phyloP scores from a whole-genome alignment of 2,888 invertebrate genomes.

The Lepidochrysops patricia region DNA sequence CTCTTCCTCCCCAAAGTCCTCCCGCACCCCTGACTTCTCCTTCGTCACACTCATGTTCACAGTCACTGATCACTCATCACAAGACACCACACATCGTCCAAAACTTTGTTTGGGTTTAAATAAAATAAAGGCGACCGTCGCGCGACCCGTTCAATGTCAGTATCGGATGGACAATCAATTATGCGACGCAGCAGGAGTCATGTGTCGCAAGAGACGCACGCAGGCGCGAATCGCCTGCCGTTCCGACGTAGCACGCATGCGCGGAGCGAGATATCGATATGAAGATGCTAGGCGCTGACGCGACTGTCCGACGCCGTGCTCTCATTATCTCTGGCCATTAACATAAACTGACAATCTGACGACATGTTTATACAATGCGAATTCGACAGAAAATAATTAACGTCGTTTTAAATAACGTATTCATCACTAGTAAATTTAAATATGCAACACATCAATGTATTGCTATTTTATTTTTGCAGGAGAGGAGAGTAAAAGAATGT shows the following conservation, averaged over 20 bases:
- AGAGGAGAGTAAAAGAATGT: not conserved
- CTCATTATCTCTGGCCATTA: slow-evolving; percentile 9
- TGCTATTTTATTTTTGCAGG: slow-evolving; percentile 16
- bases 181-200: slow-evolving; percentile 61
- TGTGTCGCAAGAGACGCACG: slow-evolving; percentile 50
- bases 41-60: slow-evolving; percentile 53
- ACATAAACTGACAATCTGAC: not conserved
- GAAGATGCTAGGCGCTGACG: slow-evolving; percentile 45
- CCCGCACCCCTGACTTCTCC: slow-evolving; percentile 41
- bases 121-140: slow-evolving; percentile 49
- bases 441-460: not conserved
- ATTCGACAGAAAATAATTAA: not conserved
- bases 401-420: not conserved
- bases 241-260: slow-evolving; percentile 44
- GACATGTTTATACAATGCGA: not conserved
- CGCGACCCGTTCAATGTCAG: slow-evolving; percentile 60
- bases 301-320: slow-evolving; percentile 48
- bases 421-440: not conserved
- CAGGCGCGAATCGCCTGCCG: slow-evolving; percentile 42
- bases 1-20: slow-evolving; percentile 58
- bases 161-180: slow-evolving; percentile 69
- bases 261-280: slow-evolving; percentile 32
- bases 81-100: slow-evolving; percentile 35
- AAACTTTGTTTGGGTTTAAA: slow-evolving; percentile 32
- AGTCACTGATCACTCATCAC: slow-evolving; percentile 39